Conservation (phyloP, 1,140 invertebrate genomes). For the Eumeta japonica region DNA sequence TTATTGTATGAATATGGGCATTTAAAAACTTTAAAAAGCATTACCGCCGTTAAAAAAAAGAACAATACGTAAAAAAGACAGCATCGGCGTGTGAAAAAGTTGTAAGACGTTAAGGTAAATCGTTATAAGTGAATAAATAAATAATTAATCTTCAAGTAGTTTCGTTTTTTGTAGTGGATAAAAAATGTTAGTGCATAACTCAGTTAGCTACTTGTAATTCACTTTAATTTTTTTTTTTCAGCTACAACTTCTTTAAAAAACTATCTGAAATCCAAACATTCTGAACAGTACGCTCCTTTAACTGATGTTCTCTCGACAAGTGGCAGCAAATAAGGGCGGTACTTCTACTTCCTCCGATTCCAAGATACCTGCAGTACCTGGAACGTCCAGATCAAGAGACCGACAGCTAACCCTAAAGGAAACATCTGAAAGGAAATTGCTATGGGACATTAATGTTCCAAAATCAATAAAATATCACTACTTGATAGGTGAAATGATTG, state of each 20-base stretch:
- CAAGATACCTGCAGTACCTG: constrained; percentile 10
- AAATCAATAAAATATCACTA: constrained; percentile 20
- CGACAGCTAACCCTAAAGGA: constrained; percentile 13
- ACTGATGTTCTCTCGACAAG: constrained; percentile 10
- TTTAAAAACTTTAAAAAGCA: no score
- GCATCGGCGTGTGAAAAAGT: no score
- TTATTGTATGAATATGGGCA: no score
- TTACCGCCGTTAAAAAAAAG: no score
- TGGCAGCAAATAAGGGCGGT: constrained; percentile 10
- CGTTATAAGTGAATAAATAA: no score
- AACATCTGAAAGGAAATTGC: constrained; percentile 14
- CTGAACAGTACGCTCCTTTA: constrained; percentile 10
- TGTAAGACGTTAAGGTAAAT: no score
- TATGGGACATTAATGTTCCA: constrained; percentile 16
- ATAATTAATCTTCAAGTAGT: no score
- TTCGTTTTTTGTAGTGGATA: no score
- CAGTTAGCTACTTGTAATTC: no score
- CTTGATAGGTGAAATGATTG: constrained; percentile 22
- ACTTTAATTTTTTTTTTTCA: no score
- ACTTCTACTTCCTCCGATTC: constrained; percentile 10
- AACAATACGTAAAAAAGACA: no score
- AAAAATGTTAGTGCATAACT: no score
- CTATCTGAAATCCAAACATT: constrained; percentile 16
- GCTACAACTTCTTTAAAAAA: constrained; percentile 18
- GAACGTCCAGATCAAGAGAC: constrained; percentile 12